Conservation (phyloP, 2,797 vertebrate genomes). For the Cossypha dichroa region DNA sequence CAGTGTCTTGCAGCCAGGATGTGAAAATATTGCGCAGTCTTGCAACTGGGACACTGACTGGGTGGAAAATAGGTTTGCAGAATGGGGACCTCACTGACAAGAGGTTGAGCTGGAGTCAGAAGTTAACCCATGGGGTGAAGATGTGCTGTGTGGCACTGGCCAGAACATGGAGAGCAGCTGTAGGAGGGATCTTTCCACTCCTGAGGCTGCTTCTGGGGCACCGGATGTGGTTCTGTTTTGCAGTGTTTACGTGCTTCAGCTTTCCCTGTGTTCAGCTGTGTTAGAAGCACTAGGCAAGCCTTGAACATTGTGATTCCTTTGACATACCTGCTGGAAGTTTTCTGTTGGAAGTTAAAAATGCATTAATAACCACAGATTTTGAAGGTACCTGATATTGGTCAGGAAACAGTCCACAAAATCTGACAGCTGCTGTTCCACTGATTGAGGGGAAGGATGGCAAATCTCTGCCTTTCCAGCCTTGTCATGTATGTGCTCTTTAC, state of each 20-base stretch:
- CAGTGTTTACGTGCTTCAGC: not conserved
- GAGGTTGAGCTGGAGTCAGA: not conserved
- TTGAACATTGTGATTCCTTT: not conserved
- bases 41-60: not conserved
- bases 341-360: not conserved
- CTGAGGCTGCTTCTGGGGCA: not conserved
- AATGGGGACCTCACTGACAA: not conserved
- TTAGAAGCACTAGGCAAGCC: not conserved
- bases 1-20: not conserved
- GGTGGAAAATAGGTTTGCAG: not conserved
- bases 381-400: not conserved
- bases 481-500: not conserved
- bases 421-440: not conserved
- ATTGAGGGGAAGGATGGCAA: not conserved
- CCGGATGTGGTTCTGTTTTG: rapidly evolving
- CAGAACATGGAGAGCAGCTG: too few species aligned
- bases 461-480: not conserved
- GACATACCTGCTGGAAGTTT: not conserved
- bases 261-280: not conserved
- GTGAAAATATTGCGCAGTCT: not conserved
- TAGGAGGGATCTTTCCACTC: not conserved
- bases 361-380: not conserved
- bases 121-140: not conserved
- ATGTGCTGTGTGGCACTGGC: not conserved
- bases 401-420: not conserved